A percentile compares a stretch with the other conserved stretches of the same genome.
Conservation (phyloP, 1,140 invertebrate species). For the Triops longicaudatus region DNA sequence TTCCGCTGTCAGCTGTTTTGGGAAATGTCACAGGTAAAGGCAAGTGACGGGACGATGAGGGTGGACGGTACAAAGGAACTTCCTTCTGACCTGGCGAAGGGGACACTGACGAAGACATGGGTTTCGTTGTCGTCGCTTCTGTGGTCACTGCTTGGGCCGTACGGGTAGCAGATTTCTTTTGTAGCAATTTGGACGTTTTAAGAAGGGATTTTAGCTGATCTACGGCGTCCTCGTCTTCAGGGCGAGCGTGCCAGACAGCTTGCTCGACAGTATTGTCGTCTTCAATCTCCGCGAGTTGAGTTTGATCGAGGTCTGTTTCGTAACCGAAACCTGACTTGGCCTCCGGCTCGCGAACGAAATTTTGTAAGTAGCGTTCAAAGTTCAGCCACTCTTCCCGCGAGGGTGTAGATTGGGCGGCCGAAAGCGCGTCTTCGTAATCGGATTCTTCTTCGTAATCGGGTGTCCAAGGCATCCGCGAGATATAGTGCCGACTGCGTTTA, state of each 20-base stretch:
- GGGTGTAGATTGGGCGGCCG: not conserved
- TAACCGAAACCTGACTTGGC: not conserved
- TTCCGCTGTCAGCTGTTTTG: not conserved
- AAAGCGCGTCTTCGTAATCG: not conserved
- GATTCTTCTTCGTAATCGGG: not conserved
- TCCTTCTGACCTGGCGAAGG: not conserved
- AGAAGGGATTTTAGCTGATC: conserved; percentile 5
- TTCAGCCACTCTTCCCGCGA: not conserved
- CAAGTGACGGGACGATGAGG: not conserved
- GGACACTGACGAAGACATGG: conserved; percentile 12
- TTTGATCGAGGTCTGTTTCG: not conserved
- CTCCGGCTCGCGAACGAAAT: not conserved
- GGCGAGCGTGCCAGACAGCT: not conserved
- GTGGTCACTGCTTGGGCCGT: not conserved
- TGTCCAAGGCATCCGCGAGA: not conserved
- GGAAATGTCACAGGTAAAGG: conserved; percentile 1
- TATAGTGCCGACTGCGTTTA: conserved; percentile 6
- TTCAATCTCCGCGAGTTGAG: not conserved
- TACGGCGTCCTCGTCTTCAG: conserved; percentile 31
- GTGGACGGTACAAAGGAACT: conserved; percentile 16
- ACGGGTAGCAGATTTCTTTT: not conserved
- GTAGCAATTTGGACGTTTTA: not conserved
- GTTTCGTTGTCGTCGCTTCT: not conserved
- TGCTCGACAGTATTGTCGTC: not conserved
- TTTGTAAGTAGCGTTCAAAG: conserved; percentile 1